These are phyloP conservation scores for Lycophotia porphyrea DNA, from an alignment of 2,888 invertebrate species.

Conservation along the genomic window DNA sequence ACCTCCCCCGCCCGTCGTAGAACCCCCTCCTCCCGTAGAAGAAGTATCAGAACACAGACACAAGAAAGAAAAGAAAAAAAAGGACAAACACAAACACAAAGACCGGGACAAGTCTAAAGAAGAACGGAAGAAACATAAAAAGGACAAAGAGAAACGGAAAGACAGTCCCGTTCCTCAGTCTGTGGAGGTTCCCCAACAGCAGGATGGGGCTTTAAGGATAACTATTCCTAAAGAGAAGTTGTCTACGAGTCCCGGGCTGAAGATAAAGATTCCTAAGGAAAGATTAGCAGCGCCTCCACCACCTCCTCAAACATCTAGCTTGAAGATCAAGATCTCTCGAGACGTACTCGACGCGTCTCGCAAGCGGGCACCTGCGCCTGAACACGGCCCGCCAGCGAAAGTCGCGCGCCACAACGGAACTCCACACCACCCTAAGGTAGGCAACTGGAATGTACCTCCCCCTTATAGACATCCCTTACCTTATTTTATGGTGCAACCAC, in stretches of 20 bases:
- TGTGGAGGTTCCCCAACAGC: constrained; percentile 58
- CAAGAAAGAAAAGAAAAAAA: constrained; percentile 93
- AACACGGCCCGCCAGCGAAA: constrained; percentile 78
- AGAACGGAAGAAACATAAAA: constrained; percentile 93
- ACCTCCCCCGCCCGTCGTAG: constrained; percentile 58
- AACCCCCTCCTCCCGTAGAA: constrained; percentile 53
- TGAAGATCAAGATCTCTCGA: constrained; percentile 95
- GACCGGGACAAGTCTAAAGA: constrained; percentile 93
- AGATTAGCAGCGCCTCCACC: constrained; percentile 90
- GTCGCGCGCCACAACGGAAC: constrained; percentile 83
- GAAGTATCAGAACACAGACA: constrained; percentile 80
- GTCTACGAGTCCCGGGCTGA: constrained; percentile 90
- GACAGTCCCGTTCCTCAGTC: constrained; percentile 70
- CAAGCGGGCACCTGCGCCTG: constrained; percentile 73
- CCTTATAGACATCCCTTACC: constrained; percentile 80
- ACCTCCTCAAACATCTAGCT: constrained; percentile 83
- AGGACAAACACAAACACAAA: constrained; percentile 95
- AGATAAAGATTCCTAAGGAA: constrained; percentile 95
- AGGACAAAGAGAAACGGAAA: constrained; percentile 89
- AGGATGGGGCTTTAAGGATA: constrained; percentile 81
- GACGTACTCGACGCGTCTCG: constrained; percentile 90
- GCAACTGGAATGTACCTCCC: constrained; percentile 82
- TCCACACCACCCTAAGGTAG: constrained; percentile 84
- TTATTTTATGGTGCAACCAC: constrained; percentile 85
- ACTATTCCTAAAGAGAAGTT: constrained; percentile 87